Percentiles rank a stretch among this genome's conserved stretches.
Evolutionary conservation across 1,140 invertebrate species (phyloP).

Genomic region (Macrobrachium nipponense): DNA sequence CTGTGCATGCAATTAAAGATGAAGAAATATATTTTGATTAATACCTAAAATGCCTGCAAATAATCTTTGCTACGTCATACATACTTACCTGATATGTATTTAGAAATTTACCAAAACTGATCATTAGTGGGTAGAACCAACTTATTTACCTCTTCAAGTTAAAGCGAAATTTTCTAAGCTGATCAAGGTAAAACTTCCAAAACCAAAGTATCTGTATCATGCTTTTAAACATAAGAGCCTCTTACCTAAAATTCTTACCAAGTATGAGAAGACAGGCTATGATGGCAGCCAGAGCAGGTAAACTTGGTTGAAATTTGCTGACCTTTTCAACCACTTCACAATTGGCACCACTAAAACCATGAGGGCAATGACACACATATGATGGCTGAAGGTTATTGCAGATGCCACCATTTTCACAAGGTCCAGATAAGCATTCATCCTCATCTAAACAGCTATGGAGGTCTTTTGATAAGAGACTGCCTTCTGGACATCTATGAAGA

Average conservation of each 20-base stretch:
- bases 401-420: conserved; percentile 89
- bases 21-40: no score
- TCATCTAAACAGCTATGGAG: conserved; percentile 92
- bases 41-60: no score
- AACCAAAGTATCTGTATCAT: no score
- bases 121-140: no score
- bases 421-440: conserved; percentile 92
- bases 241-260: conserved; percentile 76
- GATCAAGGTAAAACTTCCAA: no score
- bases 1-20: no score
- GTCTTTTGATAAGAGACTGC: conserved; percentile 86
- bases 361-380: conserved; percentile 86
- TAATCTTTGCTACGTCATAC: no score
- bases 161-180: no score
- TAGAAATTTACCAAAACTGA: no score
- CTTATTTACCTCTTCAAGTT: no score
- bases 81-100: no score
- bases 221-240: no score
- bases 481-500: conserved; percentile 88
- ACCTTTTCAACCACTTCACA: conserved; percentile 93
- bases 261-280: conserved; percentile 94
- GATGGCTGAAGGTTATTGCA: conserved; percentile 90
- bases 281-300: conserved; percentile 93
- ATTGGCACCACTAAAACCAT: conserved; percentile 92
- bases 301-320: conserved; percentile 90